Evolutionary conservation across 2,797 vertebrate species (phyloP), one percentile per base, ranked within the genome.

Genomic region (Dendrocincla fuliginosa): DNA sequence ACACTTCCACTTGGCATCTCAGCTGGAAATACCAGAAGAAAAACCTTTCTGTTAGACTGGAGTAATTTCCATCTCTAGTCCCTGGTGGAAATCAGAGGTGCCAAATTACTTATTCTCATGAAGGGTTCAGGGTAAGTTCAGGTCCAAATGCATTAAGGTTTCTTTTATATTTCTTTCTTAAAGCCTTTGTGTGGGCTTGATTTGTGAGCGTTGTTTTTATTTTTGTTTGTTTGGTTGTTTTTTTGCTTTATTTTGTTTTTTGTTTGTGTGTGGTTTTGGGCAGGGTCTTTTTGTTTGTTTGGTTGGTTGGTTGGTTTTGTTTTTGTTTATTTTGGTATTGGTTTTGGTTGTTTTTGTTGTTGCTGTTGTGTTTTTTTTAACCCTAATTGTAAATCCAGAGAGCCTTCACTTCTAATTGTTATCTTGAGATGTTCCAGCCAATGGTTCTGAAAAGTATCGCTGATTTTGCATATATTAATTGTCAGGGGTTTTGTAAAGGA

Each of bases 11-110:
- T 91, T 96, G 95, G 82, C 89, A 93, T 73, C 64, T 91, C 57
- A 73, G 23, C 68, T 96, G 90, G 93, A 97, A 96, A 95, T 91
- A 75, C 37, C 81, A 92, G 82, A 92, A 90, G 57, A 91, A 94
- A 95, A 96, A 64, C 17, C 63, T 47, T 93, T 95, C 76, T 95
- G 53, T 91, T 68, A 75, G 30, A 83, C 37, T 14, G 55, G 0
- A 0, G 61, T 59, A 16, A 89, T 75, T 96, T 94, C 79, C 84
- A 95, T 33, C 49, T 85, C 57, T 60, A 85, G 42, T 84, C 71
- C 69, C 90, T 33, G 10, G 60, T 83, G 93, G 75, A 89, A 95
- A 81, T 57, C n/a, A 89, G 79, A 91, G 44, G 42, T 92, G 87
- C 35, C 82, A 92, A 84, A 83, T 61, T 80, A 73, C 56, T 81